A percentile compares a stretch with the other conserved stretches of the same genome.
Evolutionary conservation across 2,888 invertebrate species (phyloP).

Genomic region (Hydrotaea diabolus): DNA sequence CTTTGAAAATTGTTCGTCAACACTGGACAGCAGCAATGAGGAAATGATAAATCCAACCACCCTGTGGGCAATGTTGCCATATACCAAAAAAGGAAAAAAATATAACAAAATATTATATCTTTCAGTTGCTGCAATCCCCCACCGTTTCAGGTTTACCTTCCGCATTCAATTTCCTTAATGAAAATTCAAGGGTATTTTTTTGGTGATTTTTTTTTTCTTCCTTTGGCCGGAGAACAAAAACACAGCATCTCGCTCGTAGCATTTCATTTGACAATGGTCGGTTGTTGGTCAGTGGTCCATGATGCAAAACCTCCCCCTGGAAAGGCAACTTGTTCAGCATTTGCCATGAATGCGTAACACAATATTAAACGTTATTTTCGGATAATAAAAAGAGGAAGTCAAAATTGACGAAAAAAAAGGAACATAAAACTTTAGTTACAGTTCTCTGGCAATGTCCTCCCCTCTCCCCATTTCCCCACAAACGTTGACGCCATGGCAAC

Average conservation of each 20-base stretch:
- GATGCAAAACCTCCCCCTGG: slow-evolving; percentile 39
- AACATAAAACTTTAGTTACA: slow-evolving; percentile 52
- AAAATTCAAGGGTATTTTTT: slow-evolving; percentile 49
- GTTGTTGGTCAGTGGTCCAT: slow-evolving; percentile 27
- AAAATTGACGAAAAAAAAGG: slow-evolving; percentile 47
- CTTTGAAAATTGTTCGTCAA: too few species aligned
- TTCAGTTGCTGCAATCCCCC: slow-evolving; percentile 25
- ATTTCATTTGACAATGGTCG: slow-evolving; percentile 41
- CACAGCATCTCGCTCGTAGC: slow-evolving; percentile 21
- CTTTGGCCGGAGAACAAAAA: not conserved
- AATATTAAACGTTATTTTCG: slow-evolving; percentile 56
- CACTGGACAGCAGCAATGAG: too few species aligned
- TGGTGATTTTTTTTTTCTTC: not conserved
- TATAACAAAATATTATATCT: too few species aligned
- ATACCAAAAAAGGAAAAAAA: not conserved
- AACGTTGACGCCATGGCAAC: not conserved
- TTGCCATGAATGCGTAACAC: slow-evolving; percentile 46
- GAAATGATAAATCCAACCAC: slow-evolving; percentile 28
- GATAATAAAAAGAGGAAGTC: slow-evolving; percentile 46
- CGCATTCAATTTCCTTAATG: slow-evolving; percentile 65
- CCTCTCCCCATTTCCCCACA: not conserved
- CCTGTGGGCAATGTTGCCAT: not conserved
- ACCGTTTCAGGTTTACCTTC: slow-evolving; percentile 42
- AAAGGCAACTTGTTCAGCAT: slow-evolving; percentile 6
- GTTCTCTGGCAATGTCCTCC: slow-evolving; percentile 11